Percentiles rank a stretch among this genome's conserved stretches.
Conservation (phyloP, 2,888 invertebrate genomes). For the Eutolmus rufibarbis region DNA sequence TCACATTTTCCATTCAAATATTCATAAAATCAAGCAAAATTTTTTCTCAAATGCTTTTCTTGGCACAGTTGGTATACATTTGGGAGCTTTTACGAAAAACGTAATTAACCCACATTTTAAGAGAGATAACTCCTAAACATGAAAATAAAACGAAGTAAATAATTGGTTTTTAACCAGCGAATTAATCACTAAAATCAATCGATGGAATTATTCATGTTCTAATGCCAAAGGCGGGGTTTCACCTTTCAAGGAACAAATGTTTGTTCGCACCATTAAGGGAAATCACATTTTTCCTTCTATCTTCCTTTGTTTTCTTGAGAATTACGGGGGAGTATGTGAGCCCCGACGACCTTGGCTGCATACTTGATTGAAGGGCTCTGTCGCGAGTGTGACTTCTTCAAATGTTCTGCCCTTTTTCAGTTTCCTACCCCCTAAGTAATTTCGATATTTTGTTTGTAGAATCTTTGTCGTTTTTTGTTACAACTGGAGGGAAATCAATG, state of each 20-base stretch:
- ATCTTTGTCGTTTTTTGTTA: neutral
- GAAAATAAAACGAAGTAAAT: neutral
- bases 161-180: neutral
- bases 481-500: neutral
- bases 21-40: neutral
- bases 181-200: slow-evolving; percentile 8
- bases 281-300: neutral
- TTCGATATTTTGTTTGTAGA: neutral
- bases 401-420: neutral
- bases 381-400: neutral
- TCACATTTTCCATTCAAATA: neutral
- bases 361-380: neutral
- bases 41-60: neutral
- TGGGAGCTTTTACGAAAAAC: neutral
- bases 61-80: neutral
- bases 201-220: neutral
- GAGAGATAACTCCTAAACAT: neutral
- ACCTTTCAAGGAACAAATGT: neutral
- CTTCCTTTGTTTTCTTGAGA: neutral
- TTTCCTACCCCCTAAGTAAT: neutral
- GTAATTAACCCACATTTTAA: neutral
- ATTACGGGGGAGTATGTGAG: neutral
- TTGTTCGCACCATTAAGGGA: slow-evolving; percentile 3
- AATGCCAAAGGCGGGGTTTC: neutral
- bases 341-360: neutral